phyloP scores from a whole-genome alignment of 2,113 vertebrate species.

The Periophthalmus modestus region DNA sequence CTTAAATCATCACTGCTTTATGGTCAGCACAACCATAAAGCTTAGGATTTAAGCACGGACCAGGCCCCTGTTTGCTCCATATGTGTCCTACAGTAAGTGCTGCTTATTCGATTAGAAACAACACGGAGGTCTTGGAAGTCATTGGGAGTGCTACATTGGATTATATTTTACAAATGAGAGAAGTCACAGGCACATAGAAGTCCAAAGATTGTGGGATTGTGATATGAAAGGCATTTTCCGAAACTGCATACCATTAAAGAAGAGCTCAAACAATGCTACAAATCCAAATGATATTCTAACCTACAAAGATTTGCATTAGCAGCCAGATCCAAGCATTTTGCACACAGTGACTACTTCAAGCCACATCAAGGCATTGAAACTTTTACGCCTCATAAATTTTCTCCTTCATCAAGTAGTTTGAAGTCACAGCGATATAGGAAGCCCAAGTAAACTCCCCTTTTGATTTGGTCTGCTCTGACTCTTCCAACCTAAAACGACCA shows the following conservation, averaged over 20 bases:
- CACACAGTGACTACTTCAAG: background rate
- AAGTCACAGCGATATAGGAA: conserved; percentile 35
- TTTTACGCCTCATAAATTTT: background rate
- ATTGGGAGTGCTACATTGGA: conserved; percentile 72
- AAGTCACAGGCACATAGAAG: conserved; percentile 58
- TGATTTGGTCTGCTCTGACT: conserved; percentile 16
- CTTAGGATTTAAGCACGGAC: conserved; percentile 60
- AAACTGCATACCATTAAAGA: conserved; percentile 65
- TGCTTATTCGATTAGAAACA: conserved; percentile 53
- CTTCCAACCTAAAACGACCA: conserved; percentile 32
- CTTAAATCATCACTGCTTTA: conserved; percentile 76
- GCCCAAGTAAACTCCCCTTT: conserved; percentile 37
- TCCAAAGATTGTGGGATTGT: conserved; percentile 45
- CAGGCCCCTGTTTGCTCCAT: conserved; percentile 27
- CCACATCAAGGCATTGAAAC: background rate
- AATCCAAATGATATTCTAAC: conserved; percentile 49
- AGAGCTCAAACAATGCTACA: conserved; percentile 72
- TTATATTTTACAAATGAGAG: conserved; percentile 48
- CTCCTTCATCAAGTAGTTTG: conserved; percentile 26
- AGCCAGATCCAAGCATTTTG: conserved; percentile 10
- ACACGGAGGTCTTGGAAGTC: conserved; percentile 51
- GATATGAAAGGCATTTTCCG: conserved; percentile 60
- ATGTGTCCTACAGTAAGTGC: conserved; percentile 49
- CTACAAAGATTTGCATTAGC: conserved; percentile 29
- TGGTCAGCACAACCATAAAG: conserved; percentile 69